A percentile compares a stretch with the other conserved stretches of the same genome.
phyloP scores from a whole-genome alignment of 2,797 vertebrate genomes.

The Gobionotothen gibberifrons region DNA sequence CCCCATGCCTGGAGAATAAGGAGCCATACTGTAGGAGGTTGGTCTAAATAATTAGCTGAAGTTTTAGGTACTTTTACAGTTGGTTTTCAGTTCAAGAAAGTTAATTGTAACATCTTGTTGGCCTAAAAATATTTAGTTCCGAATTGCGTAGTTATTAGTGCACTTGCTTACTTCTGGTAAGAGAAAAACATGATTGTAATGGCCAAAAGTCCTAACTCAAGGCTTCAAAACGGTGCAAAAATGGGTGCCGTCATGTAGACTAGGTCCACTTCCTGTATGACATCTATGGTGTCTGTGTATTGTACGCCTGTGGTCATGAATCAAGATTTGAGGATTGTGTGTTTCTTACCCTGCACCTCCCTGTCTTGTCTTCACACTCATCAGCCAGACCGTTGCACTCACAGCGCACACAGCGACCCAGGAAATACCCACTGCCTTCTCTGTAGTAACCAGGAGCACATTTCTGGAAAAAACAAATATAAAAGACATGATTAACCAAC shows the following conservation, averaged over 20 bases:
- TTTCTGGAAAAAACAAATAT: slow-evolving; percentile 78
- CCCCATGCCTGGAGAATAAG: background rate
- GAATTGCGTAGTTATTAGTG: too few relatives aligned
- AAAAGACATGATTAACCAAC: slow-evolving; percentile 1
- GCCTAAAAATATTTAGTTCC: too few relatives aligned
- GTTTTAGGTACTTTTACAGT: too few relatives aligned
- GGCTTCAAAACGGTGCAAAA: too few relatives aligned
- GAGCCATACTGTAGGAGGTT: slow-evolving; percentile 1
- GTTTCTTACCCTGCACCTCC: slow-evolving; percentile 91
- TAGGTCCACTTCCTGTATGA: too few relatives aligned
- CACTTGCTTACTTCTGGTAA: too few relatives aligned
- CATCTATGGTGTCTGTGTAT: background rate
- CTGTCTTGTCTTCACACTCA: slow-evolving; percentile 89
- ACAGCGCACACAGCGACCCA: slow-evolving; percentile 89
- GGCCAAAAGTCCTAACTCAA: too few relatives aligned
- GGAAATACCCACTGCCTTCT: slow-evolving; percentile 76
- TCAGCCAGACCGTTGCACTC: slow-evolving; percentile 89
- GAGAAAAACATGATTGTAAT: too few relatives aligned
- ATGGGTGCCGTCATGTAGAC: too few relatives aligned
- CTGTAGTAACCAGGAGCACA: slow-evolving; percentile 90
- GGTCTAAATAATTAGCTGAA: too few relatives aligned
- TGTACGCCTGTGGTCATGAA: slow-evolving; percentile 7
- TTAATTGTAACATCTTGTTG: too few relatives aligned
- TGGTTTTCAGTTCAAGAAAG: too few relatives aligned
- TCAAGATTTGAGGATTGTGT: background rate